A percentile compares a stretch with the other conserved stretches of the same genome.
Conservation (phyloP, 2,888 invertebrate species). For the Diachrysia chrysitis region DNA sequence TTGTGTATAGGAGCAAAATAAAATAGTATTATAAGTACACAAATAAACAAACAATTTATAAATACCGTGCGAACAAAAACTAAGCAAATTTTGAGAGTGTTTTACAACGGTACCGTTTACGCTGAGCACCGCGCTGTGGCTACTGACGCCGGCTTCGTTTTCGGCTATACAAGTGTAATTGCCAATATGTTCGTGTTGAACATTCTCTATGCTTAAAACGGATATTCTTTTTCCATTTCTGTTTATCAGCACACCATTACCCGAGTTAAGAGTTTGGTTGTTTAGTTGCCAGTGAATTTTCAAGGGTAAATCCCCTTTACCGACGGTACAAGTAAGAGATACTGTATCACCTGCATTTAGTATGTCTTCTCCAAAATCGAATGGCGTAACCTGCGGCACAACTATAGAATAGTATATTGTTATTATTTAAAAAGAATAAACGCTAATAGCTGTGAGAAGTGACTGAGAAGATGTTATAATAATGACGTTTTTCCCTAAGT, state of each 20-base stretch:
- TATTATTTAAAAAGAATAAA: conserved; percentile 25
- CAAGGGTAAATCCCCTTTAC: conserved; percentile 92
- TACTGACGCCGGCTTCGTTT: conserved; percentile 91
- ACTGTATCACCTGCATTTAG: conserved; percentile 93
- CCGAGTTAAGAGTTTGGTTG: conserved; percentile 84
- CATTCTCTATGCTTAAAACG: conserved; percentile 91
- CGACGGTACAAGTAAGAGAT: conserved; percentile 91
- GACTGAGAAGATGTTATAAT: neutral
- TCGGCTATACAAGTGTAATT: conserved; percentile 91
- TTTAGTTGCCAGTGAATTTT: conserved; percentile 93
- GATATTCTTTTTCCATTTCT: conserved; percentile 91
- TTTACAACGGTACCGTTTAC: conserved; percentile 90
- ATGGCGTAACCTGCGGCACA: conserved; percentile 94
- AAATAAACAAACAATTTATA: conserved; percentile 54
- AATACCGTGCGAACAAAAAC: conserved; percentile 72
- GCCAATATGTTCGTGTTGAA: conserved; percentile 90
- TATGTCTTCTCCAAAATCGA: conserved; percentile 93
- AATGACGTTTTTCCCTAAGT: neutral
- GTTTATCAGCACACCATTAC: conserved; percentile 89
- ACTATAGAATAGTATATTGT: conserved; percentile 84
- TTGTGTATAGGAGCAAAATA: conserved; percentile 33
- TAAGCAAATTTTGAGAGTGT: conserved; percentile 55
- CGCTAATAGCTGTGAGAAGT: neutral
- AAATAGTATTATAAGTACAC: conserved; percentile 40
- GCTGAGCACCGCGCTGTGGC: conserved; percentile 90